These are phyloP conservation scores for Spodoptera picta DNA, from an alignment of 2,888 invertebrate genomes.

Conservation along the genomic window DNA sequence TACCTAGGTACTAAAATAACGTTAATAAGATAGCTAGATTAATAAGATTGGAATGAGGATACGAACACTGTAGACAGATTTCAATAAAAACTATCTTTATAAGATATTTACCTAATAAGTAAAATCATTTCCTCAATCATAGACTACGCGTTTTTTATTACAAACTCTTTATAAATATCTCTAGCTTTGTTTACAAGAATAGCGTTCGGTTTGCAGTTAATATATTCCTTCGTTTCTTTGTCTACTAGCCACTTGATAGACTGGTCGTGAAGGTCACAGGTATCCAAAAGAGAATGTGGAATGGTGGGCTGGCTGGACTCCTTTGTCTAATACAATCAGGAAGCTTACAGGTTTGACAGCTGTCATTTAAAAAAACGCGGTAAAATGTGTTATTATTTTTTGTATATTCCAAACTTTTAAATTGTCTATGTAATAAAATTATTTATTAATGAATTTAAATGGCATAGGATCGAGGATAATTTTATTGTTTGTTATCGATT, in stretches of 20 bases:
- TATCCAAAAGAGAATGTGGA: slow-evolving; percentile 38
- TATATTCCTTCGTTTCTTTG: slow-evolving; percentile 41
- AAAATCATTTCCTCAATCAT: slow-evolving; percentile 34
- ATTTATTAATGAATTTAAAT: too few species aligned
- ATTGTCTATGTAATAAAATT: background rate
- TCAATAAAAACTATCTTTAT: slow-evolving; percentile 5
- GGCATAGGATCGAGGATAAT: too few species aligned
- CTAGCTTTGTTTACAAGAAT: slow-evolving; percentile 20
- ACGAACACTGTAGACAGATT: background rate
- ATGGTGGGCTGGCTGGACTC: background rate
- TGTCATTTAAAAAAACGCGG: background rate
- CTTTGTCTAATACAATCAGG: slow-evolving; percentile 45
- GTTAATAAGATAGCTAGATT: too few species aligned
- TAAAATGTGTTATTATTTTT: background rate
- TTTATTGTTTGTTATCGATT: too few species aligned
- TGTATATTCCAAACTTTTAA: background rate
- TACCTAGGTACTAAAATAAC: too few species aligned
- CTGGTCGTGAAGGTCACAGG: slow-evolving; percentile 40
- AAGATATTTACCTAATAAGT: background rate
- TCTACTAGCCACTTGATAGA: slow-evolving; percentile 34
- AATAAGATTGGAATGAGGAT: slow-evolving; percentile 15
- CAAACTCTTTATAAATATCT: slow-evolving; percentile 26
- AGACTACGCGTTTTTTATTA: slow-evolving; percentile 20
- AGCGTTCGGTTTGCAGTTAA: slow-evolving; percentile 14
- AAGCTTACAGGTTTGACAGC: slow-evolving; percentile 16